Evolutionary conservation across 2,888 invertebrate species (phyloP), one percentile per base, ranked within the genome.

Genomic region (Hydroisotoma schaefferi): DNA sequence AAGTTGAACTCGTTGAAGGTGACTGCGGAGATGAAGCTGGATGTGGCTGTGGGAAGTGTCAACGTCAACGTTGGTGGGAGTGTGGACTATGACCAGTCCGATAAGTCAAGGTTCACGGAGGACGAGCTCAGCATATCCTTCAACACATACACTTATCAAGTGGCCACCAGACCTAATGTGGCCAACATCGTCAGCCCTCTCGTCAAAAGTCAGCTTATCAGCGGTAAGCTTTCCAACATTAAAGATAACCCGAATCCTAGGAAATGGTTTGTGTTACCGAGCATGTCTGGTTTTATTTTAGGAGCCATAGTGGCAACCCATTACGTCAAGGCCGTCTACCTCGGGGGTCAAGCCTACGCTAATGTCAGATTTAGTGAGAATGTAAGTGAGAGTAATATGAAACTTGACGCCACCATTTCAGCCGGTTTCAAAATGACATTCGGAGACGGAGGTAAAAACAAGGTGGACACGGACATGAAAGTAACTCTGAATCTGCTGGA

Each of bases 291-390:
- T n/a, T n/a, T n/a, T n/a, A n/a, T n/a, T n/a, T n/a, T 29, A 52
- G 52, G n/a, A 33, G 37, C 6, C 3, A 20, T 53, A 3, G 23
- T n/a, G 8, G 53, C 53, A 3, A 53, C 53, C 2, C 53, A 53
- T 23, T 53, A 23, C 38, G 40, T 38, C 6, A 25, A 53, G 27
- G 38, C 53, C 40, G n/a, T 53, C 18, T 6, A n/a, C 8, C n/a
- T 38, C 4, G 53, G 53, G 5, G 53, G 40, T 3, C 22, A 53
- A 8, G 38, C 53, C 12, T 26, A 15, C 8, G 53, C n/a, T n/a
- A n/a, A n/a, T n/a, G n/a, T n/a, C n/a, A n/a, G n/a, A n/a, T n/a
- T n/a, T n/a, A n/a, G n/a, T n/a, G n/a, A n/a, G n/a, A n/a, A n/a
- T n/a, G n/a, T n/a, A n/a, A n/a, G n/a, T n/a, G n/a, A n/a, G n/a